These are phyloP conservation scores for Bombus confusus DNA, from an alignment of 1,140 invertebrate species.

Conservation along the genomic window DNA sequence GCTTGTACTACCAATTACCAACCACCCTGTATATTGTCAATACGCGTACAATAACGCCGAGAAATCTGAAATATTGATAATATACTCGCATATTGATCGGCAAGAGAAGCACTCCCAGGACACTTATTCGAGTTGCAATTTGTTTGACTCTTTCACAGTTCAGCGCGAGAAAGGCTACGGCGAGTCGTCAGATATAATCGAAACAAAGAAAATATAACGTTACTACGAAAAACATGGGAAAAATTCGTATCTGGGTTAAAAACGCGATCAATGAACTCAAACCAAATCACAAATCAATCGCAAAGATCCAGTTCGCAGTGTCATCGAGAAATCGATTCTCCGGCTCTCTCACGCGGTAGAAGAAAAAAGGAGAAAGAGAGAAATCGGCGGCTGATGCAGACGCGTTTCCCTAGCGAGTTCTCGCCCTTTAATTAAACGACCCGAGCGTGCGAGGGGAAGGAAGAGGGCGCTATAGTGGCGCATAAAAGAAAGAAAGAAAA, in stretches of 20 bases:
- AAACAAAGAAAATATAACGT: neutral
- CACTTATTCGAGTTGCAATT: no score
- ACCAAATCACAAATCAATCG: neutral
- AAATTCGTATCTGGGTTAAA: neutral
- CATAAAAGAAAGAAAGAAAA: conserved; percentile 45
- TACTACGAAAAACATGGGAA: neutral
- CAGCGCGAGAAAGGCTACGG: no score
- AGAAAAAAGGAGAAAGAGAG: no score
- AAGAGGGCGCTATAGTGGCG: conserved; percentile 1
- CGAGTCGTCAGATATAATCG: no score
- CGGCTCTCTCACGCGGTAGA: neutral
- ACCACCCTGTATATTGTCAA: no score
- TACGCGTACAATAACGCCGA: no score
- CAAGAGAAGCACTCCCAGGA: no score
- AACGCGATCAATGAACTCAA: neutral
- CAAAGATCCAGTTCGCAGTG: conserved; percentile 9
- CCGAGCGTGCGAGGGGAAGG: conserved; percentile 1
- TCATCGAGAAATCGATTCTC: conserved; percentile 5
- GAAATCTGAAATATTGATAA: no score
- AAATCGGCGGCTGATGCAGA: conserved; percentile 8
- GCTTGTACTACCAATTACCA: no score
- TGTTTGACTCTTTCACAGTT: no score
- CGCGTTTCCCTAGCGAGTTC: conserved; percentile 40
- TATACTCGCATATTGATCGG: no score
- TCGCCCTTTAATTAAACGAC: conserved; percentile 62